These are phyloP conservation scores for Opisthocomus hoazin DNA, from an alignment of 2,113 vertebrate species.

Conservation along the genomic window DNA sequence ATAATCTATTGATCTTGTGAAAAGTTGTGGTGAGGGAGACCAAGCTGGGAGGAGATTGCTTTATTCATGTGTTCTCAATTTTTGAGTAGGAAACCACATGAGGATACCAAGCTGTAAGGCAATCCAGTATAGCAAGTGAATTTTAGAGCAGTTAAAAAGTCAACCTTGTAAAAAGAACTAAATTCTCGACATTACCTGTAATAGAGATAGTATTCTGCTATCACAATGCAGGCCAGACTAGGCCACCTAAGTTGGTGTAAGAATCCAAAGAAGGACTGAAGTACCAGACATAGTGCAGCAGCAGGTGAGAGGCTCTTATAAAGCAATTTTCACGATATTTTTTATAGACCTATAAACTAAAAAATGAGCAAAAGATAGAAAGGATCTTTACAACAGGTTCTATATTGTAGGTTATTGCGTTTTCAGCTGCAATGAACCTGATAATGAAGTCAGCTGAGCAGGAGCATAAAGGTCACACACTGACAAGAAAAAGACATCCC, in stretches of 20 bases:
- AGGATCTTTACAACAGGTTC: slow-evolving; percentile 31
- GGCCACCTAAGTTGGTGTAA: slow-evolving; percentile 16
- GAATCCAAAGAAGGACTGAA: slow-evolving; percentile 26
- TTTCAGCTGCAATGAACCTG: slow-evolving; percentile 56
- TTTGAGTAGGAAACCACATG: slow-evolving; percentile 25
- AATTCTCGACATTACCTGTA: slow-evolving; percentile 8
- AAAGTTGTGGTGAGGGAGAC: not conserved
- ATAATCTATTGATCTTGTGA: not conserved
- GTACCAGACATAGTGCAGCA: not conserved
- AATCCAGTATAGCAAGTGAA: not conserved
- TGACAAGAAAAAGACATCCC: slow-evolving; percentile 49
- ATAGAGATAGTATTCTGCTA: not conserved
- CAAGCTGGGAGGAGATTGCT: not conserved
- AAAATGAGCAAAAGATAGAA: slow-evolving; percentile 29
- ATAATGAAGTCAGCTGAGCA: slow-evolving; percentile 59
- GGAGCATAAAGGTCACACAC: slow-evolving; percentile 60
- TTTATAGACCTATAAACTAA: slow-evolving; percentile 34
- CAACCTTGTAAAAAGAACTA: not conserved
- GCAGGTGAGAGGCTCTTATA: slow-evolving; percentile 37
- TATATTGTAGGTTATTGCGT: slow-evolving; percentile 41
- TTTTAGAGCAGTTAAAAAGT: slow-evolving; percentile 11
- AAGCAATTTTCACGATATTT: slow-evolving; percentile 55
- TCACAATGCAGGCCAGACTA: not conserved
- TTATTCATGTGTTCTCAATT: slow-evolving; percentile 7
- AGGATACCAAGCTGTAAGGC: slow-evolving; percentile 1